Base-by-base conservation (phyloP, 1,140 invertebrate genomes). In the Bombus vancouverensis region DNA sequence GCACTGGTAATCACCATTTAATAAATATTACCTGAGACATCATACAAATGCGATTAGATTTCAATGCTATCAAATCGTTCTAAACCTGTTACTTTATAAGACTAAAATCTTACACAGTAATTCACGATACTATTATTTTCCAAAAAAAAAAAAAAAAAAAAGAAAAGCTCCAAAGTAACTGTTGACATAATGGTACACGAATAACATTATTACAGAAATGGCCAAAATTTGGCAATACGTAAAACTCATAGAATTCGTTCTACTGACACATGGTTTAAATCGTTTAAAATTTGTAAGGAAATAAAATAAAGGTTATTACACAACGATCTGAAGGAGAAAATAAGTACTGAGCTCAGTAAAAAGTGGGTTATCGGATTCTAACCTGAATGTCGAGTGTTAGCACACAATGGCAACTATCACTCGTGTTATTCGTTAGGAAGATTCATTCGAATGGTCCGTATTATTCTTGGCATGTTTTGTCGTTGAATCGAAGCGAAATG, bases 1-100 rank as follows among this genome's bases (percentile, higher is more conserved):
- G 96, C 96, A 91, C 92, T 91, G 53, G 92, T 94, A 85, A 94
- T 92, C 93, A 95, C 93, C 94, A 94, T 94, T 94, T 94, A 94
- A 88, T 88, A 74, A 73, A 44, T 85, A 62, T 89, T 66, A 89
- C 86, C 91, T 91, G 74, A 1, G 77, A 86, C n/a, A 18, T 2
- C 42, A 53, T 5, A 59, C 22, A 57, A 32, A 13, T 22, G n/a
- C 39, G 10, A 13, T 25, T 37, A 10, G 18, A 70, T 59, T 65
- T 25, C 22, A 53, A 37, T 62, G 22, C 0, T 4, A 1, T 28
- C 0, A 39, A 22, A 62, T 72, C 37, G 13, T 32, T 39, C 0
- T 15, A 22, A 37, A 59, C 4, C 5, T 13, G 12, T 37, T 2
- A 1, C 3, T 47, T 3, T 28, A 25, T 8, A 22, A 47, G 22